Base-by-base conservation (phyloP, 53 echinoderm and acorn worm species). In the Pentamera pediparva region DNA sequence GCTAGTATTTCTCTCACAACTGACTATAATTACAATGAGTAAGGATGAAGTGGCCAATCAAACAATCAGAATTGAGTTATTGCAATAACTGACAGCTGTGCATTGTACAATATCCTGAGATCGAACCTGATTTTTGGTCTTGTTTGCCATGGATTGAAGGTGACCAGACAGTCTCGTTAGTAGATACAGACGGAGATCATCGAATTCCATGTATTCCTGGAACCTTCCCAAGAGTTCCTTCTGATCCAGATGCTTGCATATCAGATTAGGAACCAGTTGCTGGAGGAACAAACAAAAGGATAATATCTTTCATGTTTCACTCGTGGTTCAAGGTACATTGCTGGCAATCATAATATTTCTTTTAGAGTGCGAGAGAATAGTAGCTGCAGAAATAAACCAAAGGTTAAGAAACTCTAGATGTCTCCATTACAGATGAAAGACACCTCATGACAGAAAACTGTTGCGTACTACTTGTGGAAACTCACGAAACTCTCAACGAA, bases 121-220 rank as follows among this genome's bases (percentile, higher is more conserved):
- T 17, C 8, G 21, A 37, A 75, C 75, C 59, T 67, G 43, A 37
- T 40, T 27, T 29, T 43, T 24, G 43, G 67, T 27, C 32, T 36
- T 17, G 21, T 64, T 62, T 18, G 21, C 20, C 51, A 50, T 20
- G 15, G 6, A 24, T 54, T 49, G 25, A 2, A 76, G 45, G 20
- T 43, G 43, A 50, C 19, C 51, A 2, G 78, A 10, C 21, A 81
- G 54, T 25, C 81, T 72, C 3, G 39, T 29, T 15, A 90, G 75
- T 2, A 75, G 69, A 54, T 79, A 60, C 75, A 61, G 83, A 31
- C 90, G 62, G 37, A 98, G 78, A 39, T 98, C 98, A 75, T 98
- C 98, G 50, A 85, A 91, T 26, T 85, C 88, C 61, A 96, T 17
- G 40, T 96, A 81, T 59, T 96, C 91, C 50, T 80, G 85, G 31